Evolutionary conservation across 1,140 invertebrate genomes (phyloP).

Genomic region (Wiebesia pumilae): DNA sequence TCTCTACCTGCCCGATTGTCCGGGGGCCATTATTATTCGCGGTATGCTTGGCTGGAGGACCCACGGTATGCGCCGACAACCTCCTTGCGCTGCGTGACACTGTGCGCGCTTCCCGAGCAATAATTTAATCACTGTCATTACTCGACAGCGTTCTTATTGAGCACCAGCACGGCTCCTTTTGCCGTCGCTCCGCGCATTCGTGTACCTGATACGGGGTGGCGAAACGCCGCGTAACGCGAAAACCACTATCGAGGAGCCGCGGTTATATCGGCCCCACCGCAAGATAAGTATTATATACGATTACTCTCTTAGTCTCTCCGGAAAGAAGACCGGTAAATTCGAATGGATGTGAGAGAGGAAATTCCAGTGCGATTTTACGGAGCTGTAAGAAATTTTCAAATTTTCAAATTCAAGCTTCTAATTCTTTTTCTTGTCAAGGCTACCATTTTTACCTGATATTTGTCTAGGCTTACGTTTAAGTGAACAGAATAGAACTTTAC

Average conservation of each 20-base stretch:
- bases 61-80: not conserved
- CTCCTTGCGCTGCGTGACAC: not conserved
- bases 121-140: constrained; percentile 63
- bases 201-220: not conserved
- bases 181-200: not conserved
- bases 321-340: not conserved
- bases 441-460: no score
- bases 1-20: not conserved
- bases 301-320: no score
- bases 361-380: not conserved
- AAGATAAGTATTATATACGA: no score
- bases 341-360: not conserved
- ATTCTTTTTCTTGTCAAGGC: no score
- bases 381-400: not conserved
- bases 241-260: no score
- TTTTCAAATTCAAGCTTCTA: no score
- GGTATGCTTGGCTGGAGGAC: not conserved
- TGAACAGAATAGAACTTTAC: no score
- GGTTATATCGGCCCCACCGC: not conserved
- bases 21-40: not conserved
- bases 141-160: constrained; percentile 35
- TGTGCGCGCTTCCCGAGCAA: constrained; percentile 53
- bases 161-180: not conserved
- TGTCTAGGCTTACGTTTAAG: no score
- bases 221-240: not conserved